Evolutionary conservation across 2,113 vertebrate species (phyloP), one percentile per base, ranked within the genome.

Genomic region (Coreoperca whiteheadi): DNA sequence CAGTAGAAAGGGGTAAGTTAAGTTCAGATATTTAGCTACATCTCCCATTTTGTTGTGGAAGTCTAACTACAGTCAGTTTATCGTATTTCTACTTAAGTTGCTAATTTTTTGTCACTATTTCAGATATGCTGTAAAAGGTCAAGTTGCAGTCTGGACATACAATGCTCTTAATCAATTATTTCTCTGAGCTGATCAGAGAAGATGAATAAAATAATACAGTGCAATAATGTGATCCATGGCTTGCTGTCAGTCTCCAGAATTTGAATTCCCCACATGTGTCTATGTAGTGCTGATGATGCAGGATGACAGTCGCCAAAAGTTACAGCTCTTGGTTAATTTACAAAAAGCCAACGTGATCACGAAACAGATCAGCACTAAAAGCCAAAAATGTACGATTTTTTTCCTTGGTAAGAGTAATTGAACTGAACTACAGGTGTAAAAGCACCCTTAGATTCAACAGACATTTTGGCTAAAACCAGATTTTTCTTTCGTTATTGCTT

Each of bases 21-120:
- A 66, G 79, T 87, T 88, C 57, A 89, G 74, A 75, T 46, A 69
- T 78, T 85, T 77, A 79, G 74, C 71, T 77, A 30, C 67, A 75
- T n/a, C 50, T 79, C 25, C 8, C 57, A 28, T 59, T 82, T 61
- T 79, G 46, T 70, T 69, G 57, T 14, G 34, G 53, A 53, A 48
- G 18, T 74, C 53, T 50, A 30, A 69, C 56, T 57, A 66, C 32
- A 77, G 46, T 50, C 28, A 51, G 2, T 73, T 71, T 79, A 87
- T 81, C 18, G 51, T 82, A 77, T 87, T 74, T 88, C 86, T 77
- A 51, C 34, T 77, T 74, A 50, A 72, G 15, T 32, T 63, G 16
- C 68, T 77, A 30, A 89, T 77, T 80, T 56, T 18, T 53, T 20
- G 37, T 37, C 18, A 21, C 9, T 54, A 54, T 56, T 56, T 56